Conservation (phyloP, 2,888 invertebrate genomes). For the Lamproptera curius region DNA sequence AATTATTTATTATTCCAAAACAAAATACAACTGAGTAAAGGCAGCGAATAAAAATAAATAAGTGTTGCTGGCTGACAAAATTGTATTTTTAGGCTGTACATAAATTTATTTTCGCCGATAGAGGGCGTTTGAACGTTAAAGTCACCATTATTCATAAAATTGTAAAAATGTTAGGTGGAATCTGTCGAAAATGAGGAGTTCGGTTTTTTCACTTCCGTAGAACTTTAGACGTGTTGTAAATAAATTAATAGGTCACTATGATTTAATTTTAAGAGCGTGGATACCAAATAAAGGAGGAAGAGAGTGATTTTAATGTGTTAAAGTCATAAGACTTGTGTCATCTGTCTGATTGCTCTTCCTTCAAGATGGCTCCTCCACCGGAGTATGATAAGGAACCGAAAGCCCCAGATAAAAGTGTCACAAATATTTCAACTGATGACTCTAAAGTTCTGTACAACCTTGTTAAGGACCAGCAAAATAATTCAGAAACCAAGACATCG, state of each 20-base stretch:
- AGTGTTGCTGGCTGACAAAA: slow-evolving; percentile 24
- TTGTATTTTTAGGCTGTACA: slow-evolving; percentile 11
- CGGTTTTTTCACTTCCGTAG: slow-evolving; percentile 58
- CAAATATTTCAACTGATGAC: slow-evolving; percentile 64
- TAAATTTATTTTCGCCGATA: slow-evolving; percentile 11
- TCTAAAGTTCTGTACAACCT: slow-evolving; percentile 64
- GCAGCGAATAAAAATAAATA: not conserved
- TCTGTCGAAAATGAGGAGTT: slow-evolving; percentile 70
- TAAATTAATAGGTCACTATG: slow-evolving; percentile 53
- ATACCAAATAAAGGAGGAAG: slow-evolving; percentile 46
- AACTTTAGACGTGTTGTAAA: slow-evolving; percentile 59
- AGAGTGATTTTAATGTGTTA: slow-evolving; percentile 63
- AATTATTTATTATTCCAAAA: too few relatives aligned
- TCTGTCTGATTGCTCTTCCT: slow-evolving; percentile 74
- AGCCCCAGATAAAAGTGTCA: slow-evolving; percentile 82
- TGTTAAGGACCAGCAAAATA: slow-evolving; percentile 58
- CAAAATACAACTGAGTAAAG: too few relatives aligned
- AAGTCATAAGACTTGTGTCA: slow-evolving; percentile 78
- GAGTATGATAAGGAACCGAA: slow-evolving; percentile 87
- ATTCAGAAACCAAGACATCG: slow-evolving; percentile 58
- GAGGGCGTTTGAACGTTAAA: slow-evolving; percentile 28
- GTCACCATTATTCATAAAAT: slow-evolving; percentile 41
- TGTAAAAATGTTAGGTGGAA: slow-evolving; percentile 67
- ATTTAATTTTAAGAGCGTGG: slow-evolving; percentile 58
- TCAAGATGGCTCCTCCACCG: slow-evolving; percentile 88